Evolutionary conservation across 2,113 vertebrate species (phyloP), one percentile per base, ranked within the genome.

Genomic region (Nematolebias whitei): DNA sequence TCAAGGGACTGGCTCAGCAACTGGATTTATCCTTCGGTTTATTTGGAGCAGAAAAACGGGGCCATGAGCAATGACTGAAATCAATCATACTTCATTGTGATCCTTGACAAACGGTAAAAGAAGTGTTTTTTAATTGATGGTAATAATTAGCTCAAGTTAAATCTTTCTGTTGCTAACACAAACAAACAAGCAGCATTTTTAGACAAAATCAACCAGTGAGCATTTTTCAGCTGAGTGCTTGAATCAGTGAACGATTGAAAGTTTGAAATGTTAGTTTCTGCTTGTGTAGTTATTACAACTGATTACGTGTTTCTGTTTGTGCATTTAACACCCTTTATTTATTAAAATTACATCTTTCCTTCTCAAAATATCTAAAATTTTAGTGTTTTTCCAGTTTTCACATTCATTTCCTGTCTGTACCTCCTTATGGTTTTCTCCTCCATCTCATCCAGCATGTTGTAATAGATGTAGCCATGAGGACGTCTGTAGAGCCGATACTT

Each of bases 21-120:
- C 74, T 80, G 83, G 88, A 86, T 87, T 88, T 83, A 88, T 90
- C 85, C 78, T 83, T 83, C 63, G 3, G 71, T 86, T 90, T 88
- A 88, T 90, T 88, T 88, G 80, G 90, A 87, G 88, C 88, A 78
- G 79, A 88, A 86, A 90, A 88, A 89, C 58, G 58, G 76, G 83
- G 78, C 81, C 67, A 60, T 64, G 32, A 63, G 70, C 32, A n/a
- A 73, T 49, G 48, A 57, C 60, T 22, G 0, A 38, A 80, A 88
- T 89, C 85, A 71, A 84, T 91, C 87, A 87, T 41, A 54, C 67
- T 85, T 82, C 73, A 79, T 50, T 68, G 61, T 68, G 68, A 82
- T 74, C 66, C 56, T 78, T 71, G 78, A 83, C 78, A 85, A 83
- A 80, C 70, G 38, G 61, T 20, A 55, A 68, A 56, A 47, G 57